These are phyloP conservation scores for Rhynchonycteris naso DNA, from an alignment of 2,797 vertebrate species.

Conservation along the genomic window DNA sequence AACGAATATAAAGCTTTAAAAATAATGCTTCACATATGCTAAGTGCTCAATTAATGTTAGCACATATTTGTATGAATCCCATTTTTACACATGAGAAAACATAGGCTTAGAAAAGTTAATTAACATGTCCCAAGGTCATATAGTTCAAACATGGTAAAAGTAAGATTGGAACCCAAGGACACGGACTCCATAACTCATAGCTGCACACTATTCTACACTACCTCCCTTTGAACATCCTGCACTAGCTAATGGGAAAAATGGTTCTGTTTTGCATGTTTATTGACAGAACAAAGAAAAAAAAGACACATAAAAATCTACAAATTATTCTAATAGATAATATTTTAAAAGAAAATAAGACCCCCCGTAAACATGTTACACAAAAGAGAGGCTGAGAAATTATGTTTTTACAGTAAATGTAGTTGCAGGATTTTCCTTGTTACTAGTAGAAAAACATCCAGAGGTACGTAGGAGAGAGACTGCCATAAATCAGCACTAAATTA, in stretches of 20 bases:
- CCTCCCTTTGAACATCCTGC: not conserved
- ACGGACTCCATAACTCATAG: not conserved
- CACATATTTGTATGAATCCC: not conserved
- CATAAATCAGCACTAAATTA: constrained; percentile 40
- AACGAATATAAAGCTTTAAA: not conserved
- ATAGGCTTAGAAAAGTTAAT: not conserved
- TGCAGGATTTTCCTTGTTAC: constrained; percentile 21
- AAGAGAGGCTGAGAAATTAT: not conserved
- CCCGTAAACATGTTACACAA: not conserved
- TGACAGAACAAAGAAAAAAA: not conserved
- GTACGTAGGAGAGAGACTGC: not conserved
- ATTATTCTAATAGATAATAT: not conserved
- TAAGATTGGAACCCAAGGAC: not conserved
- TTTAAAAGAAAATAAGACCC: constrained; percentile 29
- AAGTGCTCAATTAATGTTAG: not conserved
- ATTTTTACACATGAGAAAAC: constrained; percentile 35
- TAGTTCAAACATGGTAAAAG: not conserved
- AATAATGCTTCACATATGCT: not conserved
- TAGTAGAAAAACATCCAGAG: constrained; percentile 47
- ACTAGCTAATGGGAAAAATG: not conserved
- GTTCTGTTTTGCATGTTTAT: not conserved
- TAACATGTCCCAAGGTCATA: not conserved
- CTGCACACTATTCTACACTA: not conserved
- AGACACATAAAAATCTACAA: not conserved
- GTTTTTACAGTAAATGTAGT: not conserved